Conservation (phyloP, 2,797 vertebrate species). For the Enteromius trimaculatus region DNA sequence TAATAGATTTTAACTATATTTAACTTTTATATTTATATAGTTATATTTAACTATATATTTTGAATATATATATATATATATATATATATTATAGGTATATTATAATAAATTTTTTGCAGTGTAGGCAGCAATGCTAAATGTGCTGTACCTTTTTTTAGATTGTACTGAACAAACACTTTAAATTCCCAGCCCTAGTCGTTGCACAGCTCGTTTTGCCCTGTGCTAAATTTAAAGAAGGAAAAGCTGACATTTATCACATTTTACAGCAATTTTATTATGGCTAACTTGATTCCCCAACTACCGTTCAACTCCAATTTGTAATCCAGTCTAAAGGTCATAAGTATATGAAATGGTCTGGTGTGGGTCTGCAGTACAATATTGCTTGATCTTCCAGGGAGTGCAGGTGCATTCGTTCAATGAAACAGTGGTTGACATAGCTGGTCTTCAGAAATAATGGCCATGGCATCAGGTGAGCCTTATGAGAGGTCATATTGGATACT, state of each 20-base stretch:
- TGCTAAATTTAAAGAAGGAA: conserved; percentile 6
- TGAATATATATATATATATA: too few relatives aligned
- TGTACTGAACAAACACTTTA: not conserved
- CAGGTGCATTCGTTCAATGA: conserved; percentile 36
- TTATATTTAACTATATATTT: too few relatives aligned
- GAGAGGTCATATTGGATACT: conserved; percentile 39
- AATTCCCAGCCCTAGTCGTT: not conserved
- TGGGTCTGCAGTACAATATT: conserved; percentile 1
- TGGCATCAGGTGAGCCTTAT: conserved; percentile 42
- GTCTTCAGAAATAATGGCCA: conserved; percentile 28
- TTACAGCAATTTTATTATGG: conserved; percentile 25
- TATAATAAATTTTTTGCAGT: not conserved
- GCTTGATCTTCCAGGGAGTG: conserved; percentile 9
- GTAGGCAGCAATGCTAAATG: not conserved
- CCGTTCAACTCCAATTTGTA: conserved; percentile 35
- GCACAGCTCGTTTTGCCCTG: not conserved
- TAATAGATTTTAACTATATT: too few relatives aligned
- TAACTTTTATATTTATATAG: too few relatives aligned
- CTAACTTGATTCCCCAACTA: conserved; percentile 9
- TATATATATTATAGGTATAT: too few relatives aligned
- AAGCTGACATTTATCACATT: conserved; percentile 26
- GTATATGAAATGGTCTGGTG: not conserved
- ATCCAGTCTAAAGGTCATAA: conserved; percentile 28
- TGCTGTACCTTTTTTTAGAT: not conserved
- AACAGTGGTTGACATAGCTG: conserved; percentile 32